These are phyloP conservation scores for Bimastos eiseni DNA, from an alignment of 2,888 invertebrate genomes.

Conservation along the genomic window DNA sequence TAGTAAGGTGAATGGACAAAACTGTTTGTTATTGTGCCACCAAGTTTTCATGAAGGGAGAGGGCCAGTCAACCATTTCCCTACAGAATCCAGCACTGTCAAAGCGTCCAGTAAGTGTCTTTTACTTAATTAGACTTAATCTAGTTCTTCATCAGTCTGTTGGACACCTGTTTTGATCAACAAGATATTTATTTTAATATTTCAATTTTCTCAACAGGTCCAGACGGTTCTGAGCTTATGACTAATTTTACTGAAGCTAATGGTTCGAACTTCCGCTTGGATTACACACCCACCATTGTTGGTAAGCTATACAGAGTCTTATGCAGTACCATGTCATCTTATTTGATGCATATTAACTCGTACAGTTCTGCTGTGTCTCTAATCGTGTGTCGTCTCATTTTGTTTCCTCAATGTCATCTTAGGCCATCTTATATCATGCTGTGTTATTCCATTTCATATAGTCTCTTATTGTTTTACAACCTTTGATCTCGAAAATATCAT, in stretches of 20 bases:
- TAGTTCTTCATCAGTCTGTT: neutral
- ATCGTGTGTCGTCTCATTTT: no score
- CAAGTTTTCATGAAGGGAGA: no score
- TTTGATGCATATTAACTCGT: no score
- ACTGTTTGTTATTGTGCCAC: no score
- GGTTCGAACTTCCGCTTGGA: conserved; percentile 46
- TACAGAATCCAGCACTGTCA: no score
- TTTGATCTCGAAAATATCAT: neutral
- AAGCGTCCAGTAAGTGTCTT: neutral
- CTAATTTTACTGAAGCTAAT: conserved; percentile 30
- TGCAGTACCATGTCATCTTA: neutral
- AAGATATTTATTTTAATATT: neutral
- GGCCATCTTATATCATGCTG: neutral
- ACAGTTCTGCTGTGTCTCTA: no score
- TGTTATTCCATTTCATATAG: neutral
- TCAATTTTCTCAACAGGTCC: conserved; percentile 31
- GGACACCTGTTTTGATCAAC: neutral
- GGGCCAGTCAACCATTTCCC: no score
- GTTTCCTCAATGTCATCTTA: neutral
- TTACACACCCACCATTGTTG: conserved; percentile 49
- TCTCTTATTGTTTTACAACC: neutral
- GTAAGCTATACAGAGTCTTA: conserved; percentile 26
- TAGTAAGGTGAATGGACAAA: no score
- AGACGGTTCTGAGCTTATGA: conserved; percentile 28
- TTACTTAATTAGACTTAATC: neutral